Evolutionary conservation across 1,140 invertebrate genomes (phyloP).

Genomic region (Physella acuta): DNA sequence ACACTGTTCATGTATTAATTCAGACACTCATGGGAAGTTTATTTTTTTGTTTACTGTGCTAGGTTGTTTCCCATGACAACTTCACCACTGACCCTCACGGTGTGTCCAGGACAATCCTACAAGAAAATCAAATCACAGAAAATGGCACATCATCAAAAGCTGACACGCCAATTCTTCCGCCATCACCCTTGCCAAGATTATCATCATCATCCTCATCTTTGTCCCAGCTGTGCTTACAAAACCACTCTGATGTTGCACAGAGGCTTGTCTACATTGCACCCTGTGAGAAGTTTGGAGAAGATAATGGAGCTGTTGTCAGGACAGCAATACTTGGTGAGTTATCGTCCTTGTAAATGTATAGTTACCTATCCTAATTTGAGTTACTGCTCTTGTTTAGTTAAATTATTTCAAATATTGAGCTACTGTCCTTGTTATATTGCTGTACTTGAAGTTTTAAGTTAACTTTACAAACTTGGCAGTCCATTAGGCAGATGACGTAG

Average conservation of each 20-base stretch:
- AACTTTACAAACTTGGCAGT: no score
- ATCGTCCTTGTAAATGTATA: no score
- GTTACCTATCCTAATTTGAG: no score
- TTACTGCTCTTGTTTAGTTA: no score
- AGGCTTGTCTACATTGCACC: conserved; percentile 12
- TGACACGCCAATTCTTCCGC: not conserved
- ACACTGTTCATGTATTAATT: no score
- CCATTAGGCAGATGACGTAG: no score
- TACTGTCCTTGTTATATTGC: no score
- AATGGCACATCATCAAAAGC: conserved; percentile 4
- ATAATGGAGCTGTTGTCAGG: conserved; percentile 49
- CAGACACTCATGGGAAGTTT: no score
- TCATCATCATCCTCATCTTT: conserved; percentile 8
- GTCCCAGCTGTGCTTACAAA: not conserved
- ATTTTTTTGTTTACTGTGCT: no score
- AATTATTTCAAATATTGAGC: no score
- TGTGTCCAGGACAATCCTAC: conserved; percentile 25
- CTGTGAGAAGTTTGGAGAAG: conserved; percentile 36
- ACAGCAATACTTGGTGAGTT: conserved; percentile 48
- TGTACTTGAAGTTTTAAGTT: no score
- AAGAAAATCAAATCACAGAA: not conserved
- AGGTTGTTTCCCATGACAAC: conserved; percentile 30
- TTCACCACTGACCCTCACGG: conserved; percentile 35
- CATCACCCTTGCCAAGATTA: not conserved
- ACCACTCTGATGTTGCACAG: conserved; percentile 11